phyloP scores from a whole-genome alignment of 2,888 invertebrate genomes.

The Caenorhabditis plicata region DNA sequence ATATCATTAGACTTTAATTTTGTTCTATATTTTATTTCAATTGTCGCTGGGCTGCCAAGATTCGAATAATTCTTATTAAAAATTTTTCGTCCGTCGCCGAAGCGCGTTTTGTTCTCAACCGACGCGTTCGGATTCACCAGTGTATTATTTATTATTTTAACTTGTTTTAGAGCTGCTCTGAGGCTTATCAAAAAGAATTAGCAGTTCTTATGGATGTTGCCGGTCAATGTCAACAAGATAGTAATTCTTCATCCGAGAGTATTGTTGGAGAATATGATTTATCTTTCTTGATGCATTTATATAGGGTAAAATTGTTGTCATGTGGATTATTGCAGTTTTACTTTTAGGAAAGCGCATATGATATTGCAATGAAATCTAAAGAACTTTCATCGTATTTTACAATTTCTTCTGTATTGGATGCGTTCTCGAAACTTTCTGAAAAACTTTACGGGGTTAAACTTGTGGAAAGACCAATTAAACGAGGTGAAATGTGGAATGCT shows the following conservation, averaged over 20 bases:
- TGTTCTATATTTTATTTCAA: no score
- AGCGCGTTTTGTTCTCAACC: no score
- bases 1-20: no score
- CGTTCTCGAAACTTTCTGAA: constrained; percentile 84
- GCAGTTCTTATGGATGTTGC: constrained; percentile 46
- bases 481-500: constrained; percentile 40
- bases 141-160: no score
- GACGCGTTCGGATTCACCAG: no score
- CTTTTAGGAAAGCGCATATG: constrained; percentile 37
- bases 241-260: neutral
- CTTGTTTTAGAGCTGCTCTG: constrained; percentile 33
- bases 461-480: constrained; percentile 70
- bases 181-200: constrained; percentile 47
- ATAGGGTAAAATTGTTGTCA: constrained; percentile 32
- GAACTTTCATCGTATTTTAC: constrained; percentile 21
- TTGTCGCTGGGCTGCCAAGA: no score
- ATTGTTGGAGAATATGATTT: constrained; percentile 49
- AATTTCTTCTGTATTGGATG: constrained; percentile 70
- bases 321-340: no score
- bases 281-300: constrained; percentile 43
- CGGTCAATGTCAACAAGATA: constrained; percentile 29
- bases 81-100: no score
- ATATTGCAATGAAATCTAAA: constrained; percentile 13
- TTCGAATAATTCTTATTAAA: constrained; percentile 1
- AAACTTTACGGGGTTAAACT: constrained; percentile 81